Conservation (phyloP, 2,113 vertebrate species). For the Mirza zaza region DNA sequence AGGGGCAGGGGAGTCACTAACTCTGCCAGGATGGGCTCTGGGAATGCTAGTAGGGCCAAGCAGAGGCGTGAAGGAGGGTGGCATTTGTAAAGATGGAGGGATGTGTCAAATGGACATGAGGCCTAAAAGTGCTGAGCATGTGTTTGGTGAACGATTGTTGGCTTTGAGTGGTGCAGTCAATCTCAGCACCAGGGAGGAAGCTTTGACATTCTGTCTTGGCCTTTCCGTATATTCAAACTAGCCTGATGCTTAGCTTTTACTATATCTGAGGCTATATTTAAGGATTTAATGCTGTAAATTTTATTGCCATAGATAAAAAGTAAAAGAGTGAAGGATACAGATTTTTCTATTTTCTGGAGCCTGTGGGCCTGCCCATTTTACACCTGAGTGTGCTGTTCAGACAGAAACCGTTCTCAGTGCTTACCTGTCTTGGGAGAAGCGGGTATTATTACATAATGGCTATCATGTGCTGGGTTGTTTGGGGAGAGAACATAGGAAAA, state of each 20-base stretch:
- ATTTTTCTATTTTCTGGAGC: background rate
- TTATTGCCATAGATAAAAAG: conserved; percentile 4
- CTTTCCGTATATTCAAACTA: background rate
- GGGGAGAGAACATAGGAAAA: background rate
- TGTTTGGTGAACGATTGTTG: background rate
- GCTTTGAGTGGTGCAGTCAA: background rate
- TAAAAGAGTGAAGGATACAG: background rate
- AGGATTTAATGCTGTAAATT: background rate
- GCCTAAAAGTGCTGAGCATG: background rate
- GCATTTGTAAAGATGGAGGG: background rate
- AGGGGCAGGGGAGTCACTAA: background rate
- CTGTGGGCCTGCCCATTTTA: background rate
- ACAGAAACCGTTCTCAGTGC: background rate
- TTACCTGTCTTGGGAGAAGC: background rate
- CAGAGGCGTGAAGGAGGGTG: background rate
- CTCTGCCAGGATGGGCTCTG: background rate
- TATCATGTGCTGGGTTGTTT: background rate
- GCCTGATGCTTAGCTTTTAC: conserved; percentile 23
- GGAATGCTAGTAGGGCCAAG: background rate
- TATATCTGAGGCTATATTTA: conserved; percentile 20
- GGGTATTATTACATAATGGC: background rate
- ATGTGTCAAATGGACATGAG: background rate
- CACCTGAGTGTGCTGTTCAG: background rate
- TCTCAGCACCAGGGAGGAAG: background rate
- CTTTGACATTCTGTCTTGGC: background rate